Base-by-base conservation (phyloP, 2,888 invertebrate species). In the Camptogramma bilineatum region DNA sequence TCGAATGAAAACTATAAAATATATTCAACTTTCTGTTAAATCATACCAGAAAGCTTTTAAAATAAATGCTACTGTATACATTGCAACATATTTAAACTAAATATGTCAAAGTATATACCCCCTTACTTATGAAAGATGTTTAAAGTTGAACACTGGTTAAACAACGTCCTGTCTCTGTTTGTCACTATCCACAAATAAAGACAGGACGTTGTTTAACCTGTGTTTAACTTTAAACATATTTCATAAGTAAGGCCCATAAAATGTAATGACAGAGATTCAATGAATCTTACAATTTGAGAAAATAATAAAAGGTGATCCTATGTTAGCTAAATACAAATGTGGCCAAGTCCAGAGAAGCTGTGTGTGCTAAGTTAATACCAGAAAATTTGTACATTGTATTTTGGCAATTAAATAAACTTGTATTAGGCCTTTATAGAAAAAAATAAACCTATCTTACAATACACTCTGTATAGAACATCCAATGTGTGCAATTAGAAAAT, bases 221-320 rank as follows among this genome's bases (percentile, higher is more conserved):
- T n/a, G n/a, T n/a, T n/a, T n/a, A n/a, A n/a, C n/a, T n/a, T n/a
- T n/a, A n/a, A n/a, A n/a, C n/a, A n/a, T n/a, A n/a, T n/a, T n/a
- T n/a, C n/a, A n/a, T n/a, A n/a, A n/a, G n/a, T n/a, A n/a, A n/a
- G n/a, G n/a, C n/a, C n/a, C n/a, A 64, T 58, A 21, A 28, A 28
- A 7, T 28, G 7, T 28, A 28, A 7, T 7, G 7, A 28, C 7
- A 77, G 81, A 81, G 81, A 81, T 81, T 81, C 81, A 68, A 69
- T 24, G 73, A 79, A 80, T 77, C 78, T 71, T 75, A 72, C 4
- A 66, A 58, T 62, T 68, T 66, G n/a, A 64, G 52, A 62, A 47
- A 42, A 24, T 21, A 47, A 60, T 53, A 31, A 61, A 54, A 50
- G 10, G 31, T 39, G 28, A 52, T 4, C 28, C 28, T 52, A 56